Percentiles rank a stretch among this genome's conserved stretches.
Conservation (phyloP, 2,888 invertebrate genomes). For the Erebia palarica region DNA sequence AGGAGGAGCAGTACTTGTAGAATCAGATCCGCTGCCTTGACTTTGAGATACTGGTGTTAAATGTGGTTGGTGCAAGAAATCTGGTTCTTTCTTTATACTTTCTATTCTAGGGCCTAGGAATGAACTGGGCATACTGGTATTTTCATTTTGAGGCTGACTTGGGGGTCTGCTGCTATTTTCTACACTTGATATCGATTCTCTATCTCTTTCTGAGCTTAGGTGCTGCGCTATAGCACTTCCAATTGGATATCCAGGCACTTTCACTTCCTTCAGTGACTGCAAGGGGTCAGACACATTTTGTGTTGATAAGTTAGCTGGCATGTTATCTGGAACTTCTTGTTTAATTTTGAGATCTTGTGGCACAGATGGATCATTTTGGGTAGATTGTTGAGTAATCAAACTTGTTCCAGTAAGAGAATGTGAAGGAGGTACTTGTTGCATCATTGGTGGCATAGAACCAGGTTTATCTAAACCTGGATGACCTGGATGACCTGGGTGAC, state of each 20-base stretch:
- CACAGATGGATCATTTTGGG: conserved; percentile 72
- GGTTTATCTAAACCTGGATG: conserved; percentile 72
- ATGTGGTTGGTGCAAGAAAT: conserved; percentile 79
- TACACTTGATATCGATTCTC: conserved; percentile 74
- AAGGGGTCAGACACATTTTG: conserved; percentile 85
- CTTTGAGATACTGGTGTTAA: conserved; percentile 79
- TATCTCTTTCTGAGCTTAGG: conserved; percentile 75
- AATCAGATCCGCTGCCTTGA: conserved; percentile 70
- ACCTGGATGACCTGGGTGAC: conserved; percentile 59
- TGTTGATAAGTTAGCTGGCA: conserved; percentile 78
- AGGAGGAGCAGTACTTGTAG: conserved; percentile 77
- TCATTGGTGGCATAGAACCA: conserved; percentile 64
- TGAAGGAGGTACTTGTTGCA: conserved; percentile 68
- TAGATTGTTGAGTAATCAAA: conserved; percentile 60
- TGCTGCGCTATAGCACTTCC: conserved; percentile 79
- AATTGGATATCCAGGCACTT: conserved; percentile 88
- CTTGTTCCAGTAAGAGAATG: conserved; percentile 62
- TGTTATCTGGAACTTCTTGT: conserved; percentile 79
- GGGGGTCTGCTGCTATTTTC: conserved; percentile 76
- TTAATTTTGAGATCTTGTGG: conserved; percentile 80
- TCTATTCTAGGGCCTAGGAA: conserved; percentile 86
- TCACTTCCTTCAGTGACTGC: conserved; percentile 90
- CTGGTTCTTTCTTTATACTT: conserved; percentile 89
- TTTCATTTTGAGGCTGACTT: conserved; percentile 76
- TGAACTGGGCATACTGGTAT: conserved; percentile 74